A percentile compares a stretch with the other conserved stretches of the same genome.
phyloP scores from a whole-genome alignment of 2,888 invertebrate genomes.

The Plebejus melissa region DNA sequence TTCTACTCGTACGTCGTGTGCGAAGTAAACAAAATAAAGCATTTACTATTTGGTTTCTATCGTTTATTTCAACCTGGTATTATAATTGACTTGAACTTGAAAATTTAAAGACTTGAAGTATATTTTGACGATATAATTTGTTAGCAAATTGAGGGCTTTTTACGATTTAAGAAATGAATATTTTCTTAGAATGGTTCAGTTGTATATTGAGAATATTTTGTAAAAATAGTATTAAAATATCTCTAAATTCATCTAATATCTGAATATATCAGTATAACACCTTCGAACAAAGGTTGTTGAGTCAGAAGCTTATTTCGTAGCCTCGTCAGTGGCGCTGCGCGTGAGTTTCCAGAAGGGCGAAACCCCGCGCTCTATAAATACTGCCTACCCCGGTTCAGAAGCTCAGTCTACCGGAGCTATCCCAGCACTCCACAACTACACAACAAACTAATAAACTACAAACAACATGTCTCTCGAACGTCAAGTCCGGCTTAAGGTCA shows the following conservation, averaged over 20 bases:
- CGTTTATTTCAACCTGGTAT: too few relatives aligned
- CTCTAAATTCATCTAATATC: not conserved
- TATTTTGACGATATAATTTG: too few relatives aligned
- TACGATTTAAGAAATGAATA: too few relatives aligned
- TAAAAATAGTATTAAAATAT: not conserved
- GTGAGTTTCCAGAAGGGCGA: slow-evolving; percentile 74
- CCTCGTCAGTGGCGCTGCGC: slow-evolving; percentile 54
- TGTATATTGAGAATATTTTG: too few relatives aligned
- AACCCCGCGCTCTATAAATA: slow-evolving; percentile 71
- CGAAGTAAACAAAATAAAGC: too few relatives aligned
- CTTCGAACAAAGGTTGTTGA: slow-evolving; percentile 53
- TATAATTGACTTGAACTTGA: too few relatives aligned
- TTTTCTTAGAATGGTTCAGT: too few relatives aligned
- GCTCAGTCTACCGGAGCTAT: slow-evolving; percentile 72
- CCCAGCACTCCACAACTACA: slow-evolving; percentile 54
- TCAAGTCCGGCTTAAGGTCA: slow-evolving; percentile 93
- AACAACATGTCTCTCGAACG: slow-evolving; percentile 93
- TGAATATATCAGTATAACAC: slow-evolving; percentile 32
- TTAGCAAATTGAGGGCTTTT: too few relatives aligned
- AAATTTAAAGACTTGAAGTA: too few relatives aligned
- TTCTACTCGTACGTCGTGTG: too few relatives aligned
- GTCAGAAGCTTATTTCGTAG: slow-evolving; percentile 66
- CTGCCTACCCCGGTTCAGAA: slow-evolving; percentile 61
- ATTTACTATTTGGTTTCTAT: too few relatives aligned
- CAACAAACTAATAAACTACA: slow-evolving; percentile 56